Percentiles rank a stretch among this genome's conserved stretches.
Evolutionary conservation across 1,140 invertebrate genomes (phyloP).

Genomic region (Limonius californicus): DNA sequence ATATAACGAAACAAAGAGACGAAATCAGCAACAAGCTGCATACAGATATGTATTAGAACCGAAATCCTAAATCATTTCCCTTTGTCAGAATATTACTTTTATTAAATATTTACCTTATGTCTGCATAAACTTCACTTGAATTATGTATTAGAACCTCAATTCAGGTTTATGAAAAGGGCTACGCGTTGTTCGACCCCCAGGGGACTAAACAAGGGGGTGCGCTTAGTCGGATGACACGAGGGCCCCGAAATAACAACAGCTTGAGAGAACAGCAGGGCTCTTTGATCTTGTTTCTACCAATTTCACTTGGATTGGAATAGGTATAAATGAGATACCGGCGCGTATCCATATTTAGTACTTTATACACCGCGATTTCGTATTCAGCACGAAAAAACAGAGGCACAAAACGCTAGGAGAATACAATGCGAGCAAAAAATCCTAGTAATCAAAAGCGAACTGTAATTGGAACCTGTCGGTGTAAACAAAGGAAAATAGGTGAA

Average conservation of each 20-base stretch:
- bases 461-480: too few species aligned
- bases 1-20: background rate
- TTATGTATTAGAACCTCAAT: background rate
- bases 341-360: background rate
- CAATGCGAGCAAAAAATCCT: background rate
- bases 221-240: slow-evolving; percentile 23
- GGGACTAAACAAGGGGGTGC: slow-evolving; percentile 15
- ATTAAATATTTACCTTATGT: background rate
- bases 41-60: too few species aligned
- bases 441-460: background rate
- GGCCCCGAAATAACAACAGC: slow-evolving; percentile 20
- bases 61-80: background rate
- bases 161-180: background rate
- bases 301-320: slow-evolving; percentile 23
- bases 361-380: background rate
- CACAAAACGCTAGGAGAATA: background rate
- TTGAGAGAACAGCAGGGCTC: slow-evolving; percentile 23
- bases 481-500: too few species aligned
- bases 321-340: slow-evolving; percentile 21
- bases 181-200: slow-evolving; percentile 13
- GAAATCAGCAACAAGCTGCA: too few species aligned
- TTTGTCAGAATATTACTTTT: background rate
- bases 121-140: background rate
- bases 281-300: slow-evolving; percentile 25
- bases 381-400: background rate